A percentile compares a stretch with the other conserved stretches of the same genome.
Evolutionary conservation across 2,888 invertebrate genomes (phyloP).

Genomic region (Neuroscelio doddi): DNA sequence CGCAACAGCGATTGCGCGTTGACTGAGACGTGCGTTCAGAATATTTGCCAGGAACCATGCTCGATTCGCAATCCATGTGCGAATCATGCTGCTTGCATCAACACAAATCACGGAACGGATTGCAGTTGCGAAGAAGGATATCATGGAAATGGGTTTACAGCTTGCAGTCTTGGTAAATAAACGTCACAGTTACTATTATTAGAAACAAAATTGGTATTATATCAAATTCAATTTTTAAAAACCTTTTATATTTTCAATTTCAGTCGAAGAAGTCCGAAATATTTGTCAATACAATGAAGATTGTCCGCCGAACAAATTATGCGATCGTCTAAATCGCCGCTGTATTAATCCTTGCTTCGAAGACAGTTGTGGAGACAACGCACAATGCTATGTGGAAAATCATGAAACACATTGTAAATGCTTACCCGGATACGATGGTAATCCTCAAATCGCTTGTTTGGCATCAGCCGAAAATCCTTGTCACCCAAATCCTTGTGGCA

Average conservation of each 20-base stretch:
- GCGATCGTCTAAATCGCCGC: conserved; percentile 87
- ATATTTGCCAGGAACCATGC: conserved; percentile 90
- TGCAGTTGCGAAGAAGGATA: conserved; percentile 90
- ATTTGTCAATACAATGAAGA: conserved; percentile 93
- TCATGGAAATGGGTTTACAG: conserved; percentile 89
- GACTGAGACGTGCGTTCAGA: conserved; percentile 89
- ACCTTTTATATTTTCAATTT: conserved; percentile 45
- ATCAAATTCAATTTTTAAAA: conserved; percentile 49
- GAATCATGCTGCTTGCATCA: conserved; percentile 88
- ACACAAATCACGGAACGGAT: conserved; percentile 89
- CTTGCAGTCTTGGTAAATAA: conserved; percentile 83
- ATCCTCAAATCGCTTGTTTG: conserved; percentile 81
- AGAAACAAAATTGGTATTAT: too few species aligned
- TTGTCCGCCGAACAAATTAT: conserved; percentile 88
- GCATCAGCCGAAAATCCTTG: conserved; percentile 84
- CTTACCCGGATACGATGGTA: conserved; percentile 85
- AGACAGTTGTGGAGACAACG: conserved; percentile 84
- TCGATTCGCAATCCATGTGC: conserved; percentile 89
- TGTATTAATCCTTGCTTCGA: conserved; percentile 88
- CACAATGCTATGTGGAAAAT: conserved; percentile 86
- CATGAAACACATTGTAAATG: conserved; percentile 89
- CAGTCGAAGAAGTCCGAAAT: conserved; percentile 73
- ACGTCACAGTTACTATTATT: too few species aligned
- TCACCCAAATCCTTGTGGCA: conserved; percentile 88
- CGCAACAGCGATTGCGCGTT: conserved; percentile 89